Evolutionary conservation across 2,113 vertebrate species (phyloP).

Genomic region (Gadus macrocephalus): DNA sequence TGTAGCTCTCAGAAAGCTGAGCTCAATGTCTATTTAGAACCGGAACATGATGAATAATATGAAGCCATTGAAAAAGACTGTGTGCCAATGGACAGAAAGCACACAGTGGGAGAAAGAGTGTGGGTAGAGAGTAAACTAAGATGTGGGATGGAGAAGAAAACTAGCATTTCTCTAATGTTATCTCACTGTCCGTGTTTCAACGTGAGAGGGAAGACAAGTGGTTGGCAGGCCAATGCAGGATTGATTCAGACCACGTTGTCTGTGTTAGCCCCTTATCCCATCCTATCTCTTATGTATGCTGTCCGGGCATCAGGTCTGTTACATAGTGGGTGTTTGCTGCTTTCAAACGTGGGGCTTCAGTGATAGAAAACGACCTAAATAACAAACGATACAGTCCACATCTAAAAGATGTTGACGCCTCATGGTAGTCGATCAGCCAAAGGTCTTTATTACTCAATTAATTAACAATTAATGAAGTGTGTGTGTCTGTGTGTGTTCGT

Average conservation of each 20-base stretch:
- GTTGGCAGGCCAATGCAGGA: conserved; percentile 7
- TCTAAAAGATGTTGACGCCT: neutral
- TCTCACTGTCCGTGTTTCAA: conserved; percentile 29
- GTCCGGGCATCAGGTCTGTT: neutral
- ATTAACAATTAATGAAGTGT: conserved; percentile 15
- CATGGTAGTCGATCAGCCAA: neutral
- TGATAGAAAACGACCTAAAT: no score
- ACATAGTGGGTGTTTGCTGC: neutral
- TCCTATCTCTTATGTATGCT: conserved; percentile 2
- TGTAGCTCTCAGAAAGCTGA: neutral
- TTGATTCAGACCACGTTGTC: conserved; percentile 11
- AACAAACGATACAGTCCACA: no score
- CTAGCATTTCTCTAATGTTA: conserved; percentile 32
- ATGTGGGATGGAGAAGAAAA: conserved; percentile 43
- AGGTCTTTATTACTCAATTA: conserved; percentile 1
- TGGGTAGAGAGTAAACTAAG: conserved; percentile 23
- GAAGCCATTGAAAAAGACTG: no score
- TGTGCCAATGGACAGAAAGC: neutral
- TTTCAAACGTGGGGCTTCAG: neutral
- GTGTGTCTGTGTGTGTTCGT: conserved; percentile 15
- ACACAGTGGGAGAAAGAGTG: conserved; percentile 41
- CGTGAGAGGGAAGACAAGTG: neutral
- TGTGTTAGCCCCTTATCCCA: conserved; percentile 13
- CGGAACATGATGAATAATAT: no score
- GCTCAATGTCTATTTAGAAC: no score